Evolutionary conservation across 2,888 invertebrate species (phyloP), one percentile per base, ranked within the genome.

Genomic region (Erebia epiphron): DNA sequence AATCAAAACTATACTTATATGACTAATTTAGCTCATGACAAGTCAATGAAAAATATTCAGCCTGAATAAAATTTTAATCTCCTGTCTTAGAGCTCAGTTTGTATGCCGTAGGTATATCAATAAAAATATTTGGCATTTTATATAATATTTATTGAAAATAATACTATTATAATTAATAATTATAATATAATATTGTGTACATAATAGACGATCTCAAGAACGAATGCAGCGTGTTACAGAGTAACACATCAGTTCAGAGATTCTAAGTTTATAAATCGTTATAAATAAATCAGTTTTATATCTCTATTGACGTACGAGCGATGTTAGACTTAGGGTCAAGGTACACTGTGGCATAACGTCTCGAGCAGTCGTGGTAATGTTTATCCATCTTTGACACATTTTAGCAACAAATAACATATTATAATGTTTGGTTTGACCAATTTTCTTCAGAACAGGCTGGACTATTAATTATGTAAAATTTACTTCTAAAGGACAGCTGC

Each of bases 241-340:
- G 49, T 62, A 62, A 49, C 21, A 49, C 18, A 46, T 14, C 46
- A 49, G 11, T 73, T 73, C 70, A 63, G 50, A 63, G 67, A 72
- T 72, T 67, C 68, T 56, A 67, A 67, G 66, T 69, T 70, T 69
- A 57, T 65, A 68, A 73, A 70, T 73, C 72, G 68, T 69, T 62
- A 69, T 50, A 66, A 68, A 72, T 73, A 73, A 72, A 70, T 72
- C 72, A 70, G 67, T 70, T 62, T 66, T 67, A 68, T 73, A 70
- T 69, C 70, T 68, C 52, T 71, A 73, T 68, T 67, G 69, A 68
- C 49, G 67, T 69, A 70, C 67, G 61, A 46, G 67, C 66, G 49
- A 26, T 49, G 43, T 35, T 67, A 49, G 58, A 49, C n/a, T 58
- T 67, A 58, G 67, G 67, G 57, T 67, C 67, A 67, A 58, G 13